Base-by-base conservation (phyloP, 2,888 invertebrate genomes). In the Agonopterix alstromeriana region DNA sequence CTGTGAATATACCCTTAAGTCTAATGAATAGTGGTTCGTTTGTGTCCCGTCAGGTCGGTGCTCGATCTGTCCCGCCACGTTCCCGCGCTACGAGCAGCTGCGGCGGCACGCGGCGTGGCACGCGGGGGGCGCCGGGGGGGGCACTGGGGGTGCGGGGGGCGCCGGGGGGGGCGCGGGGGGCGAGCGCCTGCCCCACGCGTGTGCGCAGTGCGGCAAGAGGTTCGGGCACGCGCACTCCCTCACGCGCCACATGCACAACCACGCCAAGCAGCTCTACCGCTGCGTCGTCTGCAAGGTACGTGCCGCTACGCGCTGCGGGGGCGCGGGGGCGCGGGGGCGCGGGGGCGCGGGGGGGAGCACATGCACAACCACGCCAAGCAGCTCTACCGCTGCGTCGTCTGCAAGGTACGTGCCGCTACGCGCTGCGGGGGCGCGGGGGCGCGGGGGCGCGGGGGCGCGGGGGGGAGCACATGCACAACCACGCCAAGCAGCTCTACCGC, bases 291-390 rank as follows among this genome's bases (percentile, higher is more conserved):
- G 89, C 65, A 88, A 87, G 82, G 82, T 65, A 7, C 14, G 14
- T 14, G n/a, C n/a, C n/a, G n/a, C n/a, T n/a, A n/a, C n/a, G n/a
- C n/a, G n/a, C n/a, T n/a, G n/a, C n/a, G n/a, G n/a, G n/a, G n/a
- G n/a, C 17, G 17, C 17, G 17, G 17, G 17, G 17, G 17, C 17
- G 17, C 17, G 17, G 17, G 17, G 17, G 3, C 3, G 17, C 4
- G 17, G 2, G 17, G 3, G 4, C 17, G 3, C 2, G 3, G 3
- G 14, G 14, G 14, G 3, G 2, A 14, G 14, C 36, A 89, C 65
- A 71, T 83, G 69, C 84, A 85, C 66, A 88, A 89, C 70, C 88
- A 88, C 69, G 80, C 85, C 48, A 82, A 82, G 60, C 85, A 87
- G 60, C 77, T 88, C 1, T 88, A 85, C 73, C 59, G 86, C 36